Evolutionary conservation across 2,888 invertebrate species (phyloP), one percentile per base, ranked within the genome.

Genomic region (Microplitis deprimator): DNA sequence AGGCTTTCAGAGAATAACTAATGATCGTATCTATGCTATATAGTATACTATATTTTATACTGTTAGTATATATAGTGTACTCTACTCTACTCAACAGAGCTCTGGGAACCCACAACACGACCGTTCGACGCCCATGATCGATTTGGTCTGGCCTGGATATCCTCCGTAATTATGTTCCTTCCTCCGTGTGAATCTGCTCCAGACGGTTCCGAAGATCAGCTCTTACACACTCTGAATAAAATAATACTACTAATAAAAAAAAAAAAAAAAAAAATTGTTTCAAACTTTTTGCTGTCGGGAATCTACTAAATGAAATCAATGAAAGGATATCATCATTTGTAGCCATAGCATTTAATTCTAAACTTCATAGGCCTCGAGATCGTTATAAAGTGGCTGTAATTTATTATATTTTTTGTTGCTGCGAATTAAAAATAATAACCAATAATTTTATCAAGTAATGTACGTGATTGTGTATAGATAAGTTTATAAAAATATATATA

Each of bases 111-210:
- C 16, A 68, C 13, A 70, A 70, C 61, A 29, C 20, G 13, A 39
- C 13, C 8, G 13, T 71, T 71, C 68, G 68, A 75, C 68, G 74
- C 74, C 74, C 74, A 68, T 68, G 68, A 77, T 77, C 77, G 73
- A 77, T 77, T 77, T 62, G 69, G 73, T 68, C 77, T 72, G 68
- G 68, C 77, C 77, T 73, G 60, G 40, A 75, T 71, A 70, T 59
- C 59, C 77, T 60, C 77, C 50, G 62, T 73, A 77, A 77, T 77
- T 77, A 77, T 68, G 60, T 69, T 77, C 41, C 50, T 73, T 67
- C 68, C 73, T 77, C 68, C 73, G 60, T 62, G 68, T 61, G 73
- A 72, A 29, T 72, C 67, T 73, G 40, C 62, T 40, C 62, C 61
- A 62, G 38, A 60, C 20, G 41, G 65, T 65, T 16, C 65, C 64